A percentile compares a stretch with the other conserved stretches of the same genome.
phyloP scores from a whole-genome alignment of 2,888 invertebrate genomes.

The Drosophila buzzatii region DNA sequence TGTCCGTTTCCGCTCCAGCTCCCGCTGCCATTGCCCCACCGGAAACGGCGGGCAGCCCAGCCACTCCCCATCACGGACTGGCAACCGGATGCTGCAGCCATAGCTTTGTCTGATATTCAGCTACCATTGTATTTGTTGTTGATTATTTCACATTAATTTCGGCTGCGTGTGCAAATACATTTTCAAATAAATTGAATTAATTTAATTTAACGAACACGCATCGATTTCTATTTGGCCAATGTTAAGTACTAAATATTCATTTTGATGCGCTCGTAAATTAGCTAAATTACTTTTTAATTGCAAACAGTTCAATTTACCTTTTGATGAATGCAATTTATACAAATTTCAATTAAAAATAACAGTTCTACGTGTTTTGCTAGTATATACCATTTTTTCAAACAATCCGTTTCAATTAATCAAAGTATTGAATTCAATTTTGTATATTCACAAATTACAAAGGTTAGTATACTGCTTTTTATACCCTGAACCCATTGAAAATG shows the following conservation, averaged over 20 bases:
- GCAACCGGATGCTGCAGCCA: constrained; percentile 27
- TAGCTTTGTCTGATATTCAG: constrained; percentile 24
- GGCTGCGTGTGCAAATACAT: constrained; percentile 82
- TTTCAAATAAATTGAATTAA: constrained; percentile 81
- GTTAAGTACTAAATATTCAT: constrained; percentile 53
- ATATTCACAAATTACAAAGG: background rate
- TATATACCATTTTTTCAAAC: background rate
- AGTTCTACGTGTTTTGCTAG: background rate
- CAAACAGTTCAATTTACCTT: constrained; percentile 21
- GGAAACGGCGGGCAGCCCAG: constrained; percentile 54
- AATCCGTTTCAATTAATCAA: background rate
- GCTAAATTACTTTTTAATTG: constrained; percentile 74
- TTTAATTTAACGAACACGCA: constrained; percentile 69
- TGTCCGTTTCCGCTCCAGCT: constrained; percentile 62
- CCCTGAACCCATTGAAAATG: too few species aligned
- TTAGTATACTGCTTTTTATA: too few species aligned
- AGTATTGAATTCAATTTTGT: background rate
- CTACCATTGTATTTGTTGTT: constrained; percentile 35
- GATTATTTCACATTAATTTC: constrained; percentile 82
- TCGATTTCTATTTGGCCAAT: constrained; percentile 64
- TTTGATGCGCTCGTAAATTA: constrained; percentile 50
- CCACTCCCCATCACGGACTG: constrained; percentile 3
- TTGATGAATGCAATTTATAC: constrained; percentile 42
- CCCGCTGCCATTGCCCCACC: constrained; percentile 29
- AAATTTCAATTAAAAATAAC: constrained; percentile 61